A percentile compares a stretch with the other conserved stretches of the same genome.
Conservation (phyloP, 1,140 invertebrate genomes). For the Bombus confusus region DNA sequence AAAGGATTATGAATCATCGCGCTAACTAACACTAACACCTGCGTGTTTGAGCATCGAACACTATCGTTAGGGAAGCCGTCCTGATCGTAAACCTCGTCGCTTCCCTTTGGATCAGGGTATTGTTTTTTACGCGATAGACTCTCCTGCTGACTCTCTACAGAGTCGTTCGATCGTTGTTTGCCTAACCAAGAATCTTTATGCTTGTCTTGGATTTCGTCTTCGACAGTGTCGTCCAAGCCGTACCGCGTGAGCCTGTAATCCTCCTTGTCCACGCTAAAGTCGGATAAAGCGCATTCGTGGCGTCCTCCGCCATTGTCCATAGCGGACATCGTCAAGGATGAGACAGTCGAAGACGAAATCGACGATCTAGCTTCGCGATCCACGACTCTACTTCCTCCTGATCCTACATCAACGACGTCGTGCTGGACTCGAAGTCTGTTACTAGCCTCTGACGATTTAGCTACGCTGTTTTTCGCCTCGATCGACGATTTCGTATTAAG, state of each 20-base stretch:
- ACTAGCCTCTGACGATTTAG: background rate
- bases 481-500: background rate
- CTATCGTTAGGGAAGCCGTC: conserved; percentile 9
- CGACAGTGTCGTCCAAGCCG: conserved; percentile 22
- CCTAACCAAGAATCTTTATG: background rate
- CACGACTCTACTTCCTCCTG: background rate
- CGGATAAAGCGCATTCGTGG: conserved; percentile 57
- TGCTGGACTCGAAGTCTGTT: background rate
- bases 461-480: background rate
- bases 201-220: background rate
- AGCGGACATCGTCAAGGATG: background rate
- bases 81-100: background rate
- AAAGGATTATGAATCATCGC: conserved; percentile 49
- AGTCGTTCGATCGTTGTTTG: background rate
- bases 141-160: background rate
- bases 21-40: conserved; percentile 31
- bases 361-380: conserved; percentile 17
- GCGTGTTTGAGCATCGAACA: conserved; percentile 18
- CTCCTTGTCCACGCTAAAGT: conserved; percentile 61
- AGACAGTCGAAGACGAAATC: conserved; percentile 35
- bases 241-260: conserved; percentile 59
- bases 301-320: conserved; percentile 47
- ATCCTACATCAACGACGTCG: conserved; percentile 6
- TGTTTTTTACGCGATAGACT: background rate
- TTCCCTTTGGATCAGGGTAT: background rate